phyloP scores from a whole-genome alignment of 2,888 invertebrate genomes.

The Gryllus longicercus region DNA sequence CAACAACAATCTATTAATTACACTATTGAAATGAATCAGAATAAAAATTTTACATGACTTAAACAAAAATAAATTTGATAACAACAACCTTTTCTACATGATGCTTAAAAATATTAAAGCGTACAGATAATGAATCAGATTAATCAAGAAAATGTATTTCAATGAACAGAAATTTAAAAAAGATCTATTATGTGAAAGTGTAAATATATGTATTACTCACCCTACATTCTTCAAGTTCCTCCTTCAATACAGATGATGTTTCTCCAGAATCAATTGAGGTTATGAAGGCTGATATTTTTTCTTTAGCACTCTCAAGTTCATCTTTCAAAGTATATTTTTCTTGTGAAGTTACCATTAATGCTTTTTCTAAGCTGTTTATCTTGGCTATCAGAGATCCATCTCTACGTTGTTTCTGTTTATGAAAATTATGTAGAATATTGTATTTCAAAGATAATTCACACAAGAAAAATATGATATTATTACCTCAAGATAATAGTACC shows the following conservation, averaged over 20 bases:
- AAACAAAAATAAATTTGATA: too few relatives aligned
- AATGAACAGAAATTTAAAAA: too few relatives aligned
- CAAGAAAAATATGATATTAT: constrained; percentile 29
- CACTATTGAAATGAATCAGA: too few relatives aligned
- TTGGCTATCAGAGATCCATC: constrained; percentile 68
- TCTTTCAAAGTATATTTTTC: constrained; percentile 52
- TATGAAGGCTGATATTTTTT: background rate
- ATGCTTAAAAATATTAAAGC: too few relatives aligned
- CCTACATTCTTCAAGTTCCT: constrained; percentile 22
- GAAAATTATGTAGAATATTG: constrained; percentile 3
- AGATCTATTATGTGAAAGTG: too few relatives aligned
- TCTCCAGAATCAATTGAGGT: background rate
- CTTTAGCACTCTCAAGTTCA: background rate
- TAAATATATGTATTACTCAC: background rate
- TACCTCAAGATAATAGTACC: constrained; percentile 71
- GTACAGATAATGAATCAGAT: too few relatives aligned
- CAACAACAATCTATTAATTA: too few relatives aligned
- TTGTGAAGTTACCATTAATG: constrained; percentile 47
- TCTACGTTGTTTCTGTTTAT: constrained; percentile 58
- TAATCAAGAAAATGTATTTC: too few relatives aligned
- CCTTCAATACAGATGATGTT: background rate
- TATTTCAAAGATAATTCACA: background rate
- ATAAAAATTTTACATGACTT: too few relatives aligned
- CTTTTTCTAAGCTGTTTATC: constrained; percentile 62
- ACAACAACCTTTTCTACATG: too few relatives aligned